These are phyloP conservation scores for Bambusicola thoracicus DNA, from an alignment of 2,113 vertebrate genomes.

Conservation along the genomic window DNA sequence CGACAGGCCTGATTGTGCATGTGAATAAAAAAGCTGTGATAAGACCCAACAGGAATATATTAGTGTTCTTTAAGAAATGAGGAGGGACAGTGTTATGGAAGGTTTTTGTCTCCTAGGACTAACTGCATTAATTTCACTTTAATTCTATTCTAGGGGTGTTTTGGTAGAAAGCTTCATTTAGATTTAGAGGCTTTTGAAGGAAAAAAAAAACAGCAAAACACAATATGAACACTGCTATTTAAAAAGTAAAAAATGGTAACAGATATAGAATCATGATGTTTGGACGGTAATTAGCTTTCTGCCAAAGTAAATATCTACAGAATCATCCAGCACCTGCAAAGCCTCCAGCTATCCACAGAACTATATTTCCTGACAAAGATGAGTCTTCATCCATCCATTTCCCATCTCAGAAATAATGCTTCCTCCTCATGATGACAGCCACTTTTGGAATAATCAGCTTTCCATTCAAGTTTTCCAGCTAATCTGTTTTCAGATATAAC, in stretches of 20 bases:
- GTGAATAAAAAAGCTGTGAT: not conserved
- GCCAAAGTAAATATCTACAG: not conserved
- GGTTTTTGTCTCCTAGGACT: not conserved
- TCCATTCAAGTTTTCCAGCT: not conserved
- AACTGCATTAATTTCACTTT: not conserved
- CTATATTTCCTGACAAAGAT: not conserved
- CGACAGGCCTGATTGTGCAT: not conserved
- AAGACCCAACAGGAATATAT: not conserved
- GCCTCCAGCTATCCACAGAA: not conserved
- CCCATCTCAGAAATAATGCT: not conserved
- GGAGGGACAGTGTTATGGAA: not conserved
- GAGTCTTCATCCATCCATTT: not conserved
- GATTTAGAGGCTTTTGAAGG: not conserved
- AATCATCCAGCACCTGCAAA: not conserved
- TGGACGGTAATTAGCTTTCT: not conserved
- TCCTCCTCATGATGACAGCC: not conserved
- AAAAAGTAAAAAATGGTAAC: not conserved
- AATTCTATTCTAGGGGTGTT: not conserved
- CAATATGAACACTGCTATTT: not conserved
- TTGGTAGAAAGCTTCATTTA: not conserved
- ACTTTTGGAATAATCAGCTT: not conserved
- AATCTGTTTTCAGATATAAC: not conserved
- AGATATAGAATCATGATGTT: not conserved
- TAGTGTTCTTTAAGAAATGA: not conserved
- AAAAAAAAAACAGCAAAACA: not conserved